Base-by-base conservation (phyloP, 2,888 invertebrate species). In the Calliopum simillimum region DNA sequence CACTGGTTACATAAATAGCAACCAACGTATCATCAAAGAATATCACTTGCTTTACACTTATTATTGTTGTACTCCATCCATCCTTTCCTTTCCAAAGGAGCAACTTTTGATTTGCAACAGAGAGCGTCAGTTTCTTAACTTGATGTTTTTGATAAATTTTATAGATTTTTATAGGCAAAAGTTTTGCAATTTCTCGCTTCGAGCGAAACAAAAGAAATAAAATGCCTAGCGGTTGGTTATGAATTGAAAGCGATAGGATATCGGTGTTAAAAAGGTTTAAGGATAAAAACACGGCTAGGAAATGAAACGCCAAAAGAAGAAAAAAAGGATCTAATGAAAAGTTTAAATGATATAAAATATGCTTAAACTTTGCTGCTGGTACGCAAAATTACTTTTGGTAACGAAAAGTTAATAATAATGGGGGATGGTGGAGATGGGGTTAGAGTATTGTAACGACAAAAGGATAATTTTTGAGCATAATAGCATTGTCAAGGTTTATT, bases 51-150 rank as follows among this genome's bases (percentile, higher is more conserved):
- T 19, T 51, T 44, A 46, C 3, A 44, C 16, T 23, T 46, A 23
- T 53, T 53, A 25, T 53, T 21, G 25, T 49, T 25, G n/a, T 13
- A 4, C 11, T 3, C 11, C 11, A 12, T 14, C 25, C 25, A n/a
- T 44, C 3, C 44, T 55, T 5, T 43, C 46, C 6, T 3, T 44
- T 46, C 4, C 59, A 58, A 68, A 55, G 61, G 51, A 53, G 51
- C 44, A 68, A 68, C 68, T 68, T 68, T 68, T 68, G 68, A 68
- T 68, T 68, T 68, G 68, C 25, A 61, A 62, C 44, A 51, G 53
- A 33, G 33, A 33, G 33, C 33, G 33, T 33, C n/a, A n/a, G n/a
- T 8, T 62, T 68, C 21, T 62, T 62, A 47, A 55, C 65, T 55
- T 65, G 55, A 65, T n/a, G n/a, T 43, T 21, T 43, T 25, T 55